A percentile compares a stretch with the other conserved stretches of the same genome.
Conservation (phyloP, 2,888 invertebrate genomes). For the Tenthredo distinguenda region DNA sequence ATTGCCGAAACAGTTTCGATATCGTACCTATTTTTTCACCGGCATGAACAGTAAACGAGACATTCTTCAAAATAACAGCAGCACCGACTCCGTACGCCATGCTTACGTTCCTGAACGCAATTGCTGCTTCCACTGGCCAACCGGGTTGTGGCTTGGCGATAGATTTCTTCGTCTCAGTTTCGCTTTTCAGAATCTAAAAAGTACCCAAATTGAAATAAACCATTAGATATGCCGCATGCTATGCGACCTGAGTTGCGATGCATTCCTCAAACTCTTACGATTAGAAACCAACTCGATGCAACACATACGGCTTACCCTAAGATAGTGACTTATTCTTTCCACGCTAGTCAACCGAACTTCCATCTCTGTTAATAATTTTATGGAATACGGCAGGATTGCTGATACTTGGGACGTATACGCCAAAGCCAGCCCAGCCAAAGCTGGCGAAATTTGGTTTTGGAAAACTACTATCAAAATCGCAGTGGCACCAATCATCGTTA, state of each 20-base stretch:
- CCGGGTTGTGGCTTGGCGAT: too few species aligned
- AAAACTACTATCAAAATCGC: slow-evolving; percentile 79
- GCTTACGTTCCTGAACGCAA: too few species aligned
- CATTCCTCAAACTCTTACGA: slow-evolving; percentile 57
- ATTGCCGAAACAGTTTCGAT: too few species aligned
- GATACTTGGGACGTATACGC: slow-evolving; percentile 82
- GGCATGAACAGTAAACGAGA: too few species aligned
- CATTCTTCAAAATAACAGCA: too few species aligned
- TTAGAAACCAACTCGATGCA: background rate
- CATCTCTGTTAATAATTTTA: slow-evolving; percentile 78
- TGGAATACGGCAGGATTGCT: slow-evolving; percentile 81
- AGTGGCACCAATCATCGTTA: slow-evolving; percentile 77
- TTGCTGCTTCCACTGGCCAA: too few species aligned
- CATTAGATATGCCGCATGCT: too few species aligned
- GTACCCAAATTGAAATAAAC: too few species aligned
- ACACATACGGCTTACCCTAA: slow-evolving; percentile 57
- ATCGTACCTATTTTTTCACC: too few species aligned
- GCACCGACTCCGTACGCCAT: too few species aligned
- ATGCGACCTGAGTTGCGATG: slow-evolving; percentile 61
- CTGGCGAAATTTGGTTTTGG: slow-evolving; percentile 77
- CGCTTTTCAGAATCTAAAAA: too few species aligned
- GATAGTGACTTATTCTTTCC: slow-evolving; percentile 75
- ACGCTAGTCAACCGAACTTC: slow-evolving; percentile 79
- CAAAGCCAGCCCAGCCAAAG: slow-evolving; percentile 83
- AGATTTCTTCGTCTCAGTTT: too few species aligned